Base-by-base conservation (phyloP, 2,888 invertebrate genomes). In the Agapostemon virescens region DNA sequence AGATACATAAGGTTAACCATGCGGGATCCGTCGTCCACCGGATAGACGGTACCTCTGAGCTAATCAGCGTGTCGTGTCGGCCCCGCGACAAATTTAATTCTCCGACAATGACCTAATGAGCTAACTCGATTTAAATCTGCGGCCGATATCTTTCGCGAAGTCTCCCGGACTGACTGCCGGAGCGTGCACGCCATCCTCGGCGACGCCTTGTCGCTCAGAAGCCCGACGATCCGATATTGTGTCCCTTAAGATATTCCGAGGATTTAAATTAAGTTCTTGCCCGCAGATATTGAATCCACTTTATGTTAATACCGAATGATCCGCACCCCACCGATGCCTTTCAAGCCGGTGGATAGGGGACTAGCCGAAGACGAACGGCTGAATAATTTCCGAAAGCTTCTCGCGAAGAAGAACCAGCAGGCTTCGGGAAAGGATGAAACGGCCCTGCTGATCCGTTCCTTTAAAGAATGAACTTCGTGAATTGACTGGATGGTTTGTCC, bases 261-360 rank as follows among this genome's bases (percentile, higher is more conserved):
- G 85, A 88, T 88, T 89, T 88, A 86, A 91, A 91, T 91, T 89
- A 91, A 90, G 89, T 89, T 88, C 89, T 89, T 87, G 81, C 79
- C 83, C 82, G 80, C 79, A 87, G 89, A 90, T 91, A 90, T 90
- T 89, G 89, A 89, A 89, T 90, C 89, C 85, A 88, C 87, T 90
- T 90, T 91, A 91, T 91, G 90, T 90, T 90, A 90, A 91, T 90
- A 81, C 85, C 82, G 82, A 68, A 80, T 81, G 84, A 82, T 88
- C 82, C 82, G 79, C 69, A 64, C 75, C 77, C 64, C 70, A 66
- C 49, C 17, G 55, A 26, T 15, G 15, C 55, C 6, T 13, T 26
- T 26, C 26, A 13, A 15, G 26, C 6, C 1, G 6, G 6, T 23
- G 26, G 55, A 26, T 26, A 49, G 26, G 75, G 66, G 69, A 26